Evolutionary conservation across 2,797 vertebrate genomes (phyloP), one percentile per base, ranked within the genome.

Genomic region (Parauchenoglanis ngamensis): DNA sequence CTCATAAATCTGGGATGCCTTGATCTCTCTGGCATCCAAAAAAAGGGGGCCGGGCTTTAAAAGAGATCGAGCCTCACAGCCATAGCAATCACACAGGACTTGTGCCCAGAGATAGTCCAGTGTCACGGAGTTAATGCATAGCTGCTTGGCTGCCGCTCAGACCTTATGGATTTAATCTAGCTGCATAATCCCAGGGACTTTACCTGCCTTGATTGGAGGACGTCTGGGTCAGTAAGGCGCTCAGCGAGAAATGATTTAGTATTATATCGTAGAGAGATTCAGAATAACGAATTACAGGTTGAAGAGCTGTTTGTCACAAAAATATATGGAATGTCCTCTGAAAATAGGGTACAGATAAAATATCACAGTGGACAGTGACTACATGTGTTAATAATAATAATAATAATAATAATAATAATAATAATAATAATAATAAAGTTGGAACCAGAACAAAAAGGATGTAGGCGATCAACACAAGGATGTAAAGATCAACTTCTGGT

Each of bases 1-100:
- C 91, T 93, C 90, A 90, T 94, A 92, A 94, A 94, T 94, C 93
- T 95, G 89, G 31, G 87, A 88, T 89, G 92, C 90, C 91, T 93
- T 92, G 92, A 96, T 93, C 94, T 94, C 91, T 91, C 92, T 90
- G 92, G 92, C 90, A 95, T 93, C 90, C 90, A 90, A 92, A 93
- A 85, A 85, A 72, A 67, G 73, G 83, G 31, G 89, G 86, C 87
- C 78, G 89, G 91, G 89, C 94, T 90, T 90, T 93, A 94, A 84
- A 86, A 91, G 31, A 87, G 67, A 83, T 89, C 56, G 73, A 80
- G 76, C 35, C 86, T 87, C 76, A 76, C 57, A 84, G 89, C 89
- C 70, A 84, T 54, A 44, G 87, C 87, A 85, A 88, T 89, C 87
- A 86, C 72, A 61, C 67, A 49, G 79, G 6, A 57, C 75, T 87